These are phyloP conservation scores for Cosmia trapezina DNA, from an alignment of 2,888 invertebrate genomes.

Conservation along the genomic window DNA sequence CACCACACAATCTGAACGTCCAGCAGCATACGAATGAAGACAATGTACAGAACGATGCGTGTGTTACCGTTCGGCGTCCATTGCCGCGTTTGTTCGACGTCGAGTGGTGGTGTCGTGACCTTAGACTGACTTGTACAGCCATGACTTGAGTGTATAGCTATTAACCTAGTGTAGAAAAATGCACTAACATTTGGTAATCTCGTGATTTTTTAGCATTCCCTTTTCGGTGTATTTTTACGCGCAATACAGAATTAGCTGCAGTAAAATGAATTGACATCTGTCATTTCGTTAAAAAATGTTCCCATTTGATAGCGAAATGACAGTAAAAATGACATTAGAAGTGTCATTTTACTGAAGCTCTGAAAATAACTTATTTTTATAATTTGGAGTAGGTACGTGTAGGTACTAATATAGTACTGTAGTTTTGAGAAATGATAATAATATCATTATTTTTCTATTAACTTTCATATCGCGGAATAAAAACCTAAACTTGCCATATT, in stretches of 20 bases:
- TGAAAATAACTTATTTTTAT: not conserved
- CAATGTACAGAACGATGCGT: conserved; percentile 61
- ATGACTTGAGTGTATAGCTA: conserved; percentile 80
- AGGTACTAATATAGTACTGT: not conserved
- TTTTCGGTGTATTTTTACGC: conserved; percentile 67
- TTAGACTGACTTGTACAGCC: conserved; percentile 89
- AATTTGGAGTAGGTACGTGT: not conserved
- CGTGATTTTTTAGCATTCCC: conserved; percentile 66
- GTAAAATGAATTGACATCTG: too few relatives aligned
- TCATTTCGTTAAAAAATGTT: too few relatives aligned
- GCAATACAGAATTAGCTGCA: too few relatives aligned
- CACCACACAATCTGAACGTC: conserved; percentile 42
- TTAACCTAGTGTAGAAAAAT: conserved; percentile 72
- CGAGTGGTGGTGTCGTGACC: conserved; percentile 83
- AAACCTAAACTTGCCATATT: conserved; percentile 7
- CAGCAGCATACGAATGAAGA: conserved; percentile 56
- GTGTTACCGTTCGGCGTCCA: conserved; percentile 55
- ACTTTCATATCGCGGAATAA: not conserved
- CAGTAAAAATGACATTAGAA: too few relatives aligned
- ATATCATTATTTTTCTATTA: not conserved
- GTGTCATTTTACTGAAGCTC: too few relatives aligned
- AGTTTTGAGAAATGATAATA: not conserved
- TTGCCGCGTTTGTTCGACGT: conserved; percentile 56
- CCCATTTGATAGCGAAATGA: too few relatives aligned
- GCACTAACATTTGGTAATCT: conserved; percentile 74